Evolutionary conservation across 1,140 invertebrate species (phyloP).

Genomic region (Wasmannia auropunctata): DNA sequence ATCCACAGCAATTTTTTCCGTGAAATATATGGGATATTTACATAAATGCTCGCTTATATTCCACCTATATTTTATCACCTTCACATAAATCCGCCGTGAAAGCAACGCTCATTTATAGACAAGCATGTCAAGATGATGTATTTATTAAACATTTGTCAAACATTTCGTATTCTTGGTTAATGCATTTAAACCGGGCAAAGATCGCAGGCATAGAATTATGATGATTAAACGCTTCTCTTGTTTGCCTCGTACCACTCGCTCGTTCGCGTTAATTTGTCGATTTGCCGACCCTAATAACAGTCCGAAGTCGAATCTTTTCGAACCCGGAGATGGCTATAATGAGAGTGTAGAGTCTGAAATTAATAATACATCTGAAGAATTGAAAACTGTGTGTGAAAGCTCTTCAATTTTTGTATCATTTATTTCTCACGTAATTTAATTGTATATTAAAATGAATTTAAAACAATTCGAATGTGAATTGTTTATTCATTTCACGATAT

Average conservation of each 20-base stretch:
- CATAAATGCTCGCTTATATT: neutral
- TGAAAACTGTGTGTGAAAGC: neutral
- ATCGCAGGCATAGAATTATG: neutral
- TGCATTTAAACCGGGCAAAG: neutral
- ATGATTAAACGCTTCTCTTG: neutral
- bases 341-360: neutral
- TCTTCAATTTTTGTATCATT: neutral
- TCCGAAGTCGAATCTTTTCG: neutral
- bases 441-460: neutral
- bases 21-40: neutral
- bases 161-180: neutral
- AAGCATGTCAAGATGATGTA: neutral
- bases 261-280: conserved; percentile 2
- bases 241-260: neutral
- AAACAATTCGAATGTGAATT: neutral
- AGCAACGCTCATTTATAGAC: conserved; percentile 4
- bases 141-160: conserved; percentile 22
- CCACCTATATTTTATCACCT: neutral
- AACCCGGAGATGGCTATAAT: neutral
- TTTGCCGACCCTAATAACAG: neutral
- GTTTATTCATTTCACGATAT: neutral
- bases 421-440: neutral
- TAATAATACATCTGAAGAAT: neutral
- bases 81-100: neutral
- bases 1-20: too few species aligned